phyloP scores from a whole-genome alignment of 1,140 invertebrate species.

The Fopius arisanus region DNA sequence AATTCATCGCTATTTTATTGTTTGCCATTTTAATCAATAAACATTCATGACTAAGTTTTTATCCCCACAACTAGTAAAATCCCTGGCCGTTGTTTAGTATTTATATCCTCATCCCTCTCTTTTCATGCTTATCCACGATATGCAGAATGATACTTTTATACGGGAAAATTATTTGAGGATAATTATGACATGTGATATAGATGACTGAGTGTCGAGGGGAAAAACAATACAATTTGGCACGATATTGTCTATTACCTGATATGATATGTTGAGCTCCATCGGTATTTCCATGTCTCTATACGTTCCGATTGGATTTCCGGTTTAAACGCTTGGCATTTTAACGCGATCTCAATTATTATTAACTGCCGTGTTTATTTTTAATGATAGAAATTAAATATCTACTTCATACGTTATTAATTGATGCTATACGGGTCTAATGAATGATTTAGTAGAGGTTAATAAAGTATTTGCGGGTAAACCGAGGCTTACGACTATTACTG shows the following conservation, averaged over 20 bases:
- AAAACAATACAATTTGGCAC: not conserved
- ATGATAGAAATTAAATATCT: too few species aligned
- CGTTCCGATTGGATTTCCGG: not conserved
- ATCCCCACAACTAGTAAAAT: not conserved
- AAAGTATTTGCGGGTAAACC: too few species aligned
- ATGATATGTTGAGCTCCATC: not conserved
- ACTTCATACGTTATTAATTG: too few species aligned
- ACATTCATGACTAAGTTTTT: not conserved
- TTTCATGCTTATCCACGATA: not conserved
- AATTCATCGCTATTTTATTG: not conserved
- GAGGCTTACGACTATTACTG: too few species aligned
- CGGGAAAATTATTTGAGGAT: conserved; percentile 2
- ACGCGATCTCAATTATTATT: not conserved
- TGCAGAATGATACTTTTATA: not conserved
- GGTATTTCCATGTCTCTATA: not conserved
- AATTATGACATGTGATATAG: conserved; percentile 1
- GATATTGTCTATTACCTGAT: not conserved
- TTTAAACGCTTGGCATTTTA: not conserved
- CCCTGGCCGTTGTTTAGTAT: not conserved
- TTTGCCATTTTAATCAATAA: not conserved
- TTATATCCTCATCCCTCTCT: not conserved
- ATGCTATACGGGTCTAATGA: too few species aligned
- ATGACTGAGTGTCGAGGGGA: not conserved
- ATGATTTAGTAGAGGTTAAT: too few species aligned
- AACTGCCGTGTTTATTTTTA: too few species aligned